A percentile compares a stretch with the other conserved stretches of the same genome.
Conservation (phyloP, 1,140 invertebrate species). For the Drosophila suzukii region DNA sequence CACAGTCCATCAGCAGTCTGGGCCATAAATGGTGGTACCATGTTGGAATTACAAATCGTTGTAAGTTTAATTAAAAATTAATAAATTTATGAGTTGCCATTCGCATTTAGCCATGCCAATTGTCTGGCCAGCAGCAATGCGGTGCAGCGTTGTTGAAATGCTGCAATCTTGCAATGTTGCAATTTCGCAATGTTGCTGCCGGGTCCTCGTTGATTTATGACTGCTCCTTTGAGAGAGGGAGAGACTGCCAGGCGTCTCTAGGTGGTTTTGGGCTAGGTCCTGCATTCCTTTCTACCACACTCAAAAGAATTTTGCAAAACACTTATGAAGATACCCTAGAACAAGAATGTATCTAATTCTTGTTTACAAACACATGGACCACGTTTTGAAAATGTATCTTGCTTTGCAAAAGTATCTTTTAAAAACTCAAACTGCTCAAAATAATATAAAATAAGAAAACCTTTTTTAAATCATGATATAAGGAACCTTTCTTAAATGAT, state of each 20-base stretch:
- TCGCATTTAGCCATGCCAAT: conserved; percentile 81
- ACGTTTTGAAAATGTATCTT: no score
- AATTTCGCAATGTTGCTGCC: conserved; percentile 28
- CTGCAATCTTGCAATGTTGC: conserved; percentile 10
- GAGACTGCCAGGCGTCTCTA: conserved; percentile 47
- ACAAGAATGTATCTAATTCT: no score
- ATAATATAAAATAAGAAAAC: no score
- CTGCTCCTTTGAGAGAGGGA: conserved; percentile 41
- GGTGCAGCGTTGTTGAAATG: conserved; percentile 27
- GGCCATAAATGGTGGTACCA: conserved; percentile 67
- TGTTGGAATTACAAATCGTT: conserved; percentile 80
- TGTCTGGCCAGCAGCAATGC: conserved; percentile 64
- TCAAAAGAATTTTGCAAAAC: not conserved
- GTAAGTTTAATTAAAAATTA: conserved; percentile 82
- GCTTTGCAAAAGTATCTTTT: no score
- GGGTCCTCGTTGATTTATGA: conserved; percentile 51
- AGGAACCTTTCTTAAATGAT: no score
- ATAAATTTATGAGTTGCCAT: conserved; percentile 82
- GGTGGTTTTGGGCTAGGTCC: conserved; percentile 2
- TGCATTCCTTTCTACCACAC: not conserved
- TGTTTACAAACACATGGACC: no score
- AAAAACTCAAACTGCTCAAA: no score
- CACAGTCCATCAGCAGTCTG: conserved; percentile 30
- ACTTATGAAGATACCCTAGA: no score
- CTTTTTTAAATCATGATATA: no score